These are phyloP conservation scores for Enteromius treurensis DNA, from an alignment of 2,797 vertebrate species.

Conservation along the genomic window DNA sequence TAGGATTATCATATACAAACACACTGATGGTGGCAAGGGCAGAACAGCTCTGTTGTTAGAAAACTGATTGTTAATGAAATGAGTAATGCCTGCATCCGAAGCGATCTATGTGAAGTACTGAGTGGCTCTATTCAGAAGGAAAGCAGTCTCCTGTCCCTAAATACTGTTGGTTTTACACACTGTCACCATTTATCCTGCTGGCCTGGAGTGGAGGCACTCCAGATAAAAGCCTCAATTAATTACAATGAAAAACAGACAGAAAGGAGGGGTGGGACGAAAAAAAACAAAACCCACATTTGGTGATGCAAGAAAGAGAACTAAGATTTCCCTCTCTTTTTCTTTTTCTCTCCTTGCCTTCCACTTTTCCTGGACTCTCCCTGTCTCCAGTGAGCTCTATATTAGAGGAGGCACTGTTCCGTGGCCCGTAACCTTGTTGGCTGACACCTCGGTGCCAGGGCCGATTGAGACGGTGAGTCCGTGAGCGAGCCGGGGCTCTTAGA, in stretches of 20 bases:
- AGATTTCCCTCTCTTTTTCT: constrained; percentile 48
- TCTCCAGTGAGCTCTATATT: constrained; percentile 86
- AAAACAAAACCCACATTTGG: background rate
- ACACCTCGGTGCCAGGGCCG: constrained; percentile 81
- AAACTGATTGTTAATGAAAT: constrained; percentile 23
- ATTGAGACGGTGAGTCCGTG: constrained; percentile 78
- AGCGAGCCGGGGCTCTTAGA: constrained; percentile 83
- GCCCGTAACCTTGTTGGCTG: constrained; percentile 97
- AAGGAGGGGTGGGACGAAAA: constrained; percentile 25
- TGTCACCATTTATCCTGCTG: constrained; percentile 92
- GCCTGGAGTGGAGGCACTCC: constrained; percentile 90
- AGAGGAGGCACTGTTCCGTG: constrained; percentile 85
- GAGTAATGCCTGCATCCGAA: constrained; percentile 1
- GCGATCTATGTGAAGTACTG: constrained; percentile 59
- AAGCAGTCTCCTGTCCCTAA: constrained; percentile 72
- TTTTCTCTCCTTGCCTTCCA: constrained; percentile 29
- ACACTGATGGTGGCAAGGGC: constrained; percentile 1
- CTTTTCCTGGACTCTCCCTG: constrained; percentile 41
- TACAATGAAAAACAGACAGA: constrained; percentile 75
- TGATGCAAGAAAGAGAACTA: constrained; percentile 54
- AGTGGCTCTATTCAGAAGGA: constrained; percentile 73
- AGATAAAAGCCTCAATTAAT: constrained; percentile 99
- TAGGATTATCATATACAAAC: constrained; percentile 33
- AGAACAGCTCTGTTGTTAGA: constrained; percentile 16
- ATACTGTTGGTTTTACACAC: constrained; percentile 87